Conservation (phyloP, 2,113 vertebrate genomes). For the Corvus cornix region DNA sequence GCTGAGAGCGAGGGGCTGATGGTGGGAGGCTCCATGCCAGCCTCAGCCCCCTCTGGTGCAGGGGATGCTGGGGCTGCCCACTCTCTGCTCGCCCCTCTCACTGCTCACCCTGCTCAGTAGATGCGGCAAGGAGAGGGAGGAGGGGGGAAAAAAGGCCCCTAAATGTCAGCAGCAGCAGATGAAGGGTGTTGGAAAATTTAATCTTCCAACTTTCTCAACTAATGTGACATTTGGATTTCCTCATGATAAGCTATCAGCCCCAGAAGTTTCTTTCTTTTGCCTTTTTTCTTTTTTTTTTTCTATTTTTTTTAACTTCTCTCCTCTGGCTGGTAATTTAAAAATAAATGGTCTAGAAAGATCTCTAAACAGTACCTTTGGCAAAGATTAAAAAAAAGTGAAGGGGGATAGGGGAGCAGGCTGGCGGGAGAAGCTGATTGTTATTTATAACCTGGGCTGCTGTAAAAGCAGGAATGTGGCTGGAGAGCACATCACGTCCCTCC, state of each 20-base stretch:
- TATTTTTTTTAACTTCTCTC: conserved; percentile 50
- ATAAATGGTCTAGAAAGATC: conserved; percentile 83
- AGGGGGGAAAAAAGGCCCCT: conserved; percentile 33
- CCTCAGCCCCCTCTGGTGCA: background rate
- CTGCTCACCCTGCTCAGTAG: background rate
- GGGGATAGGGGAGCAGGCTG: conserved; percentile 29
- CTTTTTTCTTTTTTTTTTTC: conserved; percentile 12
- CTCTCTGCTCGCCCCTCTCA: background rate
- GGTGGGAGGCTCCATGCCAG: background rate
- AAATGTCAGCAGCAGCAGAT: conserved; percentile 82
- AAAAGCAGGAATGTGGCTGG: background rate
- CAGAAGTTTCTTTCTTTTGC: conserved; percentile 68
- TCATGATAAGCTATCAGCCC: conserved; percentile 80
- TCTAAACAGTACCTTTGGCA: conserved; percentile 81
- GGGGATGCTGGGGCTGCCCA: background rate
- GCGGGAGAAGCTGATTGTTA: conserved; percentile 50
- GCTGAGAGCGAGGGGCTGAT: background rate
- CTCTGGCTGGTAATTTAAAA: conserved; percentile 82
- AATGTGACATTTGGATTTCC: conserved; percentile 84
- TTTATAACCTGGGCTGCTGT: conserved; percentile 56
- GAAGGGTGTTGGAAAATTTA: conserved; percentile 79
- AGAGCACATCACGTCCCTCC: background rate
- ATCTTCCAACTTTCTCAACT: conserved; percentile 80
- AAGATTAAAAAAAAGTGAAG: conserved; percentile 71
- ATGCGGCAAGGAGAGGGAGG: background rate